Evolutionary conservation across 2,797 vertebrate genomes (phyloP).

Genomic region (Bothrops alternatus): DNA sequence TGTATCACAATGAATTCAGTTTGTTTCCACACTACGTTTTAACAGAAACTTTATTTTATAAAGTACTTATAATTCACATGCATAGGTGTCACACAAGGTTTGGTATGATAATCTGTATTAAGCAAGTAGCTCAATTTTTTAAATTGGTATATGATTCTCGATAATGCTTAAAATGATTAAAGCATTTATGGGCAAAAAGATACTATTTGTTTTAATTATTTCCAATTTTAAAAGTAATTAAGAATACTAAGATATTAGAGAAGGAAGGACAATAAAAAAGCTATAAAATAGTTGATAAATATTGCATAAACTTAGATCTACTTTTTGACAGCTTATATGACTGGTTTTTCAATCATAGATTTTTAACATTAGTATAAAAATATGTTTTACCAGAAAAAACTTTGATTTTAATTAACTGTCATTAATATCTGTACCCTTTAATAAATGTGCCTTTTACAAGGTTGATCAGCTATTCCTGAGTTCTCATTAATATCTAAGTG

Average conservation of each 20-base stretch:
- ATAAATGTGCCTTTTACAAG: not conserved
- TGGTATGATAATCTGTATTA: not conserved
- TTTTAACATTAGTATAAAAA: slow-evolving; percentile 21
- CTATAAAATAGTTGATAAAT: not conserved
- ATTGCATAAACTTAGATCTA: not conserved
- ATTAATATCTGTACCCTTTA: not conserved
- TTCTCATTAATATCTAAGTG: not conserved
- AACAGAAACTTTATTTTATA: not conserved
- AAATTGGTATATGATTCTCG: not conserved
- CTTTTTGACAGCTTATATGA: slow-evolving; percentile 32
- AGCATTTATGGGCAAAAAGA: not conserved
- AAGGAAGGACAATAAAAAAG: not conserved
- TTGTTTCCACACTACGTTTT: not conserved
- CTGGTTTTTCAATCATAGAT: not conserved
- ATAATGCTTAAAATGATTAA: not conserved
- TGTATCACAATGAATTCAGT: not conserved
- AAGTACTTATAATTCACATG: not conserved
- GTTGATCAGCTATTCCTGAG: slow-evolving; percentile 1
- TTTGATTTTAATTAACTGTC: not conserved
- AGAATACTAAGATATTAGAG: not conserved
- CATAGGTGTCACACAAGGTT: slow-evolving; percentile 1
- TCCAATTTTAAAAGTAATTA: not conserved
- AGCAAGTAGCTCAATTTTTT: not conserved
- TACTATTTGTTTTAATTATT: slow-evolving; percentile 35
- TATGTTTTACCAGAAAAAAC: not conserved